Percentiles rank a stretch among this genome's conserved stretches.
Conservation (phyloP, 2,888 invertebrate genomes). For the Drosophila testacea region DNA sequence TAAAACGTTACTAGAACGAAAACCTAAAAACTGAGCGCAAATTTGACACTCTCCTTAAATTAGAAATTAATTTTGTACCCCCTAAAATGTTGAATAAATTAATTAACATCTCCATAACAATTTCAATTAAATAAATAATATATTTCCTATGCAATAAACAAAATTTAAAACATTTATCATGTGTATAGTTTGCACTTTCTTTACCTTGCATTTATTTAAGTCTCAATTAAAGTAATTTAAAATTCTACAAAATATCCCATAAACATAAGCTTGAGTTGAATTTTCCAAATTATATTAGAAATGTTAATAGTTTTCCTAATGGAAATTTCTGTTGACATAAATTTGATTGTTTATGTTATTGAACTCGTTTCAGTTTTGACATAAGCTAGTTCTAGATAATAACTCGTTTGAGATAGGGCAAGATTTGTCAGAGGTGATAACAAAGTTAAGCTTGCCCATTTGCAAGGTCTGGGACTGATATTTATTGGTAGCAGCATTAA, state of each 20-base stretch:
- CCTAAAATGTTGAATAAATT: too few species aligned
- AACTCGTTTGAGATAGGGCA: conserved; percentile 9
- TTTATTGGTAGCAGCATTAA: conserved; percentile 63
- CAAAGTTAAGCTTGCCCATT: conserved; percentile 19
- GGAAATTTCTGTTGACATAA: neutral
- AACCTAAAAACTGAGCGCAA: neutral
- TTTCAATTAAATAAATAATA: too few species aligned
- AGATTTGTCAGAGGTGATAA: conserved; percentile 17
- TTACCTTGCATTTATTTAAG: too few species aligned
- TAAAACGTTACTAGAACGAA: conserved; percentile 22
- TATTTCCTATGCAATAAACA: too few species aligned
- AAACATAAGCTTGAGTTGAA: too few species aligned
- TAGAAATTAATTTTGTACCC: too few species aligned
- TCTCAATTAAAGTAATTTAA: too few species aligned
- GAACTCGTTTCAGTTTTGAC: neutral
- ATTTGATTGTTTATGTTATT: conserved; percentile 8
- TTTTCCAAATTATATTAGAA: neutral
- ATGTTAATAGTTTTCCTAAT: neutral
- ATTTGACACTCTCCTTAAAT: neutral
- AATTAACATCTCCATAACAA: too few species aligned
- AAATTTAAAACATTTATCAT: too few species aligned
- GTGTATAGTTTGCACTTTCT: too few species aligned
- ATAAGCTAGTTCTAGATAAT: neutral
- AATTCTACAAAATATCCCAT: too few species aligned
- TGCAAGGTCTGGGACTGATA: conserved; percentile 20